Conservation (phyloP, 2,797 vertebrate genomes). For the Cryptoblepharus egeriae region DNA sequence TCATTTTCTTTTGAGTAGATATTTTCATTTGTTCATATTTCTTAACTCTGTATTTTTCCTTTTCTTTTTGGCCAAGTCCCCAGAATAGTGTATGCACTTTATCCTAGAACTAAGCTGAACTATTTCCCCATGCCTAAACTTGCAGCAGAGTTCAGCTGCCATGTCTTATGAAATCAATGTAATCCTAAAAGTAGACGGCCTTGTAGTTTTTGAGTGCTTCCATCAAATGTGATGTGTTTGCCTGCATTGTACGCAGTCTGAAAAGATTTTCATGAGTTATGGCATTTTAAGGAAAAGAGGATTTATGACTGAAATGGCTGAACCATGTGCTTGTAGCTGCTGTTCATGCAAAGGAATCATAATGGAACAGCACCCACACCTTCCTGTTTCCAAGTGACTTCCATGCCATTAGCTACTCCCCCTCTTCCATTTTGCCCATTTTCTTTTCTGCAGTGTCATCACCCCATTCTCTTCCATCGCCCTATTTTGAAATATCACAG, state of each 20-base stretch:
- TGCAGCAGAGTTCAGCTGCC: not conserved
- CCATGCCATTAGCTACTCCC: not conserved
- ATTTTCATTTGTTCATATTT: not conserved
- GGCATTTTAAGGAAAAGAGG: not conserved
- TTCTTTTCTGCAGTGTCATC: too few relatives aligned
- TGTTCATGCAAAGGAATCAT: too few relatives aligned
- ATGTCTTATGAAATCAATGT: conserved; percentile 13
- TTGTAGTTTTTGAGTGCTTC: not conserved
- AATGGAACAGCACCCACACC: not conserved
- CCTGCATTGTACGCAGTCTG: conserved; percentile 5
- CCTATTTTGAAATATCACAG: too few relatives aligned
- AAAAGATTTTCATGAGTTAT: not conserved
- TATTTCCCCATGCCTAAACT: not conserved
- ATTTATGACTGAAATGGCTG: not conserved
- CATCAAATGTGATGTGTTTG: conserved; percentile 1
- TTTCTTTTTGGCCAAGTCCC: conserved; percentile 36
- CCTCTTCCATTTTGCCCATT: too few relatives aligned
- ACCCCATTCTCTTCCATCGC: too few relatives aligned
- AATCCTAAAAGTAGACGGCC: conserved; percentile 17
- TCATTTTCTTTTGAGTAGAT: not conserved
- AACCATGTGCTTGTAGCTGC: too few relatives aligned
- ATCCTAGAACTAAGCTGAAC: not conserved
- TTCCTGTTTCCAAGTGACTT: not conserved
- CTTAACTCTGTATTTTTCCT: not conserved
- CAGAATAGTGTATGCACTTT: conserved; percentile 18